phyloP scores from a whole-genome alignment of 2,797 vertebrate species.

The Helicolenus hilgendorfi region DNA sequence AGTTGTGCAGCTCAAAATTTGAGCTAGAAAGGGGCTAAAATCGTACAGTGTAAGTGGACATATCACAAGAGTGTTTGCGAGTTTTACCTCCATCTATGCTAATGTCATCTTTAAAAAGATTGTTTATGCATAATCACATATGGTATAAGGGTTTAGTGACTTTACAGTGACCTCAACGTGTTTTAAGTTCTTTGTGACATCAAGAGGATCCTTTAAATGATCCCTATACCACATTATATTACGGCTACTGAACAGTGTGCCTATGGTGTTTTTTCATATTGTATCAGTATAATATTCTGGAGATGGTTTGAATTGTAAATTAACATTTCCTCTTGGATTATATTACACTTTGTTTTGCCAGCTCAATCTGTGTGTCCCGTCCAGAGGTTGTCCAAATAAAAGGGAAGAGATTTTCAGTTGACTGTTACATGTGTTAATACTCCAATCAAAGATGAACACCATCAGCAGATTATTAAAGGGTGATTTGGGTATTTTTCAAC shows the following conservation, averaged over 20 bases:
- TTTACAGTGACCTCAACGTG: neutral
- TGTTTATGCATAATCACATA: neutral
- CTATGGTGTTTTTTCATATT: neutral
- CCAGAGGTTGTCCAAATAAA: slow-evolving; percentile 11
- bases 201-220: neutral
- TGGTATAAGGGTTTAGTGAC: neutral
- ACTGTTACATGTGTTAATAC: neutral
- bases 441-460: neutral
- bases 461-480: slow-evolving; percentile 3
- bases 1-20: no score
- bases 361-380: neutral
- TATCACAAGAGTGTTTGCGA: neutral
- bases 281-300: neutral
- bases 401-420: neutral
- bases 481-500: neutral
- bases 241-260: neutral
- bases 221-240: neutral
- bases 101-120: neutral
- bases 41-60: neutral
- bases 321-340: neutral
- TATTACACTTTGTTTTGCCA: neutral
- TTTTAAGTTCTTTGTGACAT: neutral
- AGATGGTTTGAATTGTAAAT: neutral
- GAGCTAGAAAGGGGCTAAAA: no score
- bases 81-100: neutral